A percentile compares a stretch with the other conserved stretches of the same genome.
These are phyloP conservation scores for Drosophila robusta DNA, from an alignment of 2,888 invertebrate species.

Conservation along the genomic window DNA sequence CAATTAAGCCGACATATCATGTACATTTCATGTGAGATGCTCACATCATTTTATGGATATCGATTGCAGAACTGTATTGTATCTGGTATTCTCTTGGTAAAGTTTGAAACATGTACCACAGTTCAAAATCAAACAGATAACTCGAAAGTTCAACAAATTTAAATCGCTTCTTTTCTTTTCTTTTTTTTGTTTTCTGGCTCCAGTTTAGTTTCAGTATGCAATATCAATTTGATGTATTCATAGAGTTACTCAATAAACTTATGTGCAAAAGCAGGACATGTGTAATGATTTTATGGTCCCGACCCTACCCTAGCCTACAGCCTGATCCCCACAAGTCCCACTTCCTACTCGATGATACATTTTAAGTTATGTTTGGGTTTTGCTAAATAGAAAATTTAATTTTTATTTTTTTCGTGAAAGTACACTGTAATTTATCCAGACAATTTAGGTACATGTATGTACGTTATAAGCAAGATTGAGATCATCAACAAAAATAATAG, in stretches of 20 bases:
- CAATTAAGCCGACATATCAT: conserved; percentile 13
- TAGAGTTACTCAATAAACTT: conserved; percentile 21
- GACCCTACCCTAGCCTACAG: background rate
- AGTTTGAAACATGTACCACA: background rate
- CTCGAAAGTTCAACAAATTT: background rate
- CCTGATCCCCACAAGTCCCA: background rate
- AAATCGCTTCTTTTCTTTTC: background rate
- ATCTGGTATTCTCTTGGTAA: no score
- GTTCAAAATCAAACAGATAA: background rate
- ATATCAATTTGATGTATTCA: conserved; percentile 33
- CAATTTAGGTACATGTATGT: conserved; percentile 26
- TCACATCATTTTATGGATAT: conserved; percentile 3
- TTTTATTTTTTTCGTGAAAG: conserved; percentile 31
- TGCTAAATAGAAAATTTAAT: conserved; percentile 51
- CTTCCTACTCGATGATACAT: conserved; percentile 21
- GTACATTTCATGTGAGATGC: conserved; percentile 14
- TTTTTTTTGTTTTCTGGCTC: conserved; percentile 4
- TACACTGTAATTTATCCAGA: conserved; percentile 42
- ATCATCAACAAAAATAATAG: conserved; percentile 53
- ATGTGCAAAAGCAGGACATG: conserved; percentile 53
- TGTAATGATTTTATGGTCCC: conserved; percentile 37
- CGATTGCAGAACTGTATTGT: background rate
- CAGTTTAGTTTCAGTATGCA: conserved; percentile 37
- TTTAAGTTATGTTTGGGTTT: conserved; percentile 53
- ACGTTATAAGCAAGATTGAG: conserved; percentile 39